These are phyloP conservation scores for Hydrozoanthus tunicans DNA, from an alignment of 64 coral and sea anemone genomes.

Conservation along the genomic window DNA sequence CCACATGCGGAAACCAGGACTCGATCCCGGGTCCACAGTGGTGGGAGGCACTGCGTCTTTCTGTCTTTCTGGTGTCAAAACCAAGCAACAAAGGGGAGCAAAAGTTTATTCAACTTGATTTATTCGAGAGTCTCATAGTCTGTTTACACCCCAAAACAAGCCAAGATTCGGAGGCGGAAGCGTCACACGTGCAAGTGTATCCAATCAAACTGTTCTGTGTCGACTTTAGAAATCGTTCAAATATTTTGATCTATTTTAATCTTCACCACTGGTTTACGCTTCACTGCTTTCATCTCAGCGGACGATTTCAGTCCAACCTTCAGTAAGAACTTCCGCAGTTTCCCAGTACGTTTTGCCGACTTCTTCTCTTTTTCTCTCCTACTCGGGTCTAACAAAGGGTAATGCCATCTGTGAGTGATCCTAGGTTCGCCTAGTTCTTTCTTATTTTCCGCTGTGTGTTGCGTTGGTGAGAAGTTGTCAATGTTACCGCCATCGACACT, in stretches of 20 bases:
- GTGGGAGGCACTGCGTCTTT: too few species aligned
- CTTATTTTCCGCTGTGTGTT: neutral
- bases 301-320: constrained; percentile 32
- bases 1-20: too few species aligned
- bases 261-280: constrained; percentile 29
- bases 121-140: too few species aligned
- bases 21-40: too few species aligned
- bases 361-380: constrained; percentile 23
- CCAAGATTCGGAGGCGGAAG: too few species aligned
- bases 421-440: neutral
- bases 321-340: constrained; percentile 32
- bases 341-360: neutral
- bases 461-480: neutral
- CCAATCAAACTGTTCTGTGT: too few species aligned
- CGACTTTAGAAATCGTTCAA: neutral
- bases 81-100: too few species aligned
- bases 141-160: too few species aligned
- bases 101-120: too few species aligned
- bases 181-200: too few species aligned
- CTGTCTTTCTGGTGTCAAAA: too few species aligned
- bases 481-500: neutral
- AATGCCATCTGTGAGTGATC: constrained; percentile 43
- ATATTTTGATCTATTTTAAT: constrained; percentile 21
- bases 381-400: constrained; percentile 2
- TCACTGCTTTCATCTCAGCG: neutral